Evolutionary conservation across 2,888 invertebrate genomes (phyloP), one percentile per base, ranked within the genome.

Genomic region (Oxyscelio sp.): DNA sequence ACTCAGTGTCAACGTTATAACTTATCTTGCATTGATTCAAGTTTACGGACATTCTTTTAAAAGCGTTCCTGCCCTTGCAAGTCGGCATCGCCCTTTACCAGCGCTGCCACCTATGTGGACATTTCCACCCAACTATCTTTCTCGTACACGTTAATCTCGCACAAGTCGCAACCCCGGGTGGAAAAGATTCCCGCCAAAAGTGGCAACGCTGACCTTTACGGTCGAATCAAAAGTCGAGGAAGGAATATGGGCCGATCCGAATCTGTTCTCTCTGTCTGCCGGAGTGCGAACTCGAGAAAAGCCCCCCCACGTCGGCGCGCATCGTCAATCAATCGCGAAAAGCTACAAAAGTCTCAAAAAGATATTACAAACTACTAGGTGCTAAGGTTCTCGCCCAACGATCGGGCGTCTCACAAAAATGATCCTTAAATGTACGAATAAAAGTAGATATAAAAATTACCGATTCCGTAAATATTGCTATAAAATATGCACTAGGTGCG

Each of bases 401-500:
- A 34, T 6, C 40, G n/a, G 43, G n/a, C 48, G 34, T 40, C 63
- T 71, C 70, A 77, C 82, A 68, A 78, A 61, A 83, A 83, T 74
- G 68, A 83, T 79, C 70, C 78, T 74, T 79, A 79, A 79, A 70
- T 13, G 40, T 77, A 83, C 74, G 83, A 83, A 83, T 83, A 83
- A 83, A 83, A 83, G 78, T 83, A 83, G 78, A 79, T 83, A 83
- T 83, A 83, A 83, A 83, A 83, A 83, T 83, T 83, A 83, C 78
- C 74, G 83, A 79, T 79, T 83, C 73, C 83, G 79, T 83, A 83
- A 83, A 83, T 83, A 83, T 83, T 83, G 83, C 83, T 83, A 83
- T 83, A 83, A 83, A 83, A 83, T 83, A 83, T 83, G 83, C 83
- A 79, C 83, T 83, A 78, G 83, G 83, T 83, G 83, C 83, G 83